phyloP scores from a whole-genome alignment of 2,113 vertebrate species.

The rat (Rattus norvegicus) region GRCr8 NC_086033.1:96045001-96045500 shows the following conservation, averaged over 20 bases:
- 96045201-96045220: neutral
- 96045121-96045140: neutral
- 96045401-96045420: neutral
- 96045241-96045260: neutral
- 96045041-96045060: neutral
- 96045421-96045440: neutral
- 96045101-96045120: neutral
- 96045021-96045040: neutral
- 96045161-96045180: neutral
- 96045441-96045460: neutral
- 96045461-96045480: neutral
- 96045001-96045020: neutral
- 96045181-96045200: neutral
- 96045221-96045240: neutral
- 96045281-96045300: neutral
- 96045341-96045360: constrained; percentile 18
- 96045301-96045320: neutral
- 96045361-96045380: constrained; percentile 18
- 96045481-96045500: neutral
- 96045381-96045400: constrained; percentile 9
- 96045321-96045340: neutral
- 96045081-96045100: neutral
- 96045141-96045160: neutral
- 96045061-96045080: neutral
- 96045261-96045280: neutral